Evolutionary conservation across 2,888 invertebrate species (phyloP), one percentile per base, ranked within the genome.

Genomic region (Eulithis testata): DNA sequence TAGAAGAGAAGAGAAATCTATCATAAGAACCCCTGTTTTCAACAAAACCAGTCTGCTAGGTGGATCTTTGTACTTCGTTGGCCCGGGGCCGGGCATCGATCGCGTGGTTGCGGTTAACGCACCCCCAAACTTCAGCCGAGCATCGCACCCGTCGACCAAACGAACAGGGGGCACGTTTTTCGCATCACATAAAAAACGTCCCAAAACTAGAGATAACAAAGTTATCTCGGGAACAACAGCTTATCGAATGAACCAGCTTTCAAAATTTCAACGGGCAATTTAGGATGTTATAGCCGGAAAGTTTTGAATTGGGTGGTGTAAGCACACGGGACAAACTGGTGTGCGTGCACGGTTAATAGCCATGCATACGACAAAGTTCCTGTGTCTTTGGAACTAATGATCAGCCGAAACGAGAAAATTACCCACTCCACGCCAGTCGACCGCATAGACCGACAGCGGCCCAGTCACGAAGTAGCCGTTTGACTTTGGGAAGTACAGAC

Each of bases 361-460:
- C 79, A 81, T 82, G 86, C 80, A 82, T 82, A 85, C 85, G 88
- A 87, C 85, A 83, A 83, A 86, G 81, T 81, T 83, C 81, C 83
- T 81, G 86, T 88, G 86, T 83, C 85, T 77, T 81, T 83, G 86
- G 83, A 85, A 89, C 89, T 91, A 93, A 92, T 91, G 91, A 89
- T 89, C 88, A 89, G 88, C 89, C 84, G 84, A 86, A 88, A 86
- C 83, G 84, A 86, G 90, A 87, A 88, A 90, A 91, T 90, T 89
- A 90, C 89, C 74, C 78, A 81, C 80, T 77, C 75, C 78, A 79
- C 74, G 77, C 77, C 72, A 73, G 76, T 70, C 81, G 80, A 81
- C 82, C 85, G 83, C 83, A 81, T 82, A 84, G 86, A 85, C 83
- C 81, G 82, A 80, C 21, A 21, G 21, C 21, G 21, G 21, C 75